Conservation (phyloP, 64 coral and sea anemone genomes). For the Astreopora myriophthalma region DNA sequence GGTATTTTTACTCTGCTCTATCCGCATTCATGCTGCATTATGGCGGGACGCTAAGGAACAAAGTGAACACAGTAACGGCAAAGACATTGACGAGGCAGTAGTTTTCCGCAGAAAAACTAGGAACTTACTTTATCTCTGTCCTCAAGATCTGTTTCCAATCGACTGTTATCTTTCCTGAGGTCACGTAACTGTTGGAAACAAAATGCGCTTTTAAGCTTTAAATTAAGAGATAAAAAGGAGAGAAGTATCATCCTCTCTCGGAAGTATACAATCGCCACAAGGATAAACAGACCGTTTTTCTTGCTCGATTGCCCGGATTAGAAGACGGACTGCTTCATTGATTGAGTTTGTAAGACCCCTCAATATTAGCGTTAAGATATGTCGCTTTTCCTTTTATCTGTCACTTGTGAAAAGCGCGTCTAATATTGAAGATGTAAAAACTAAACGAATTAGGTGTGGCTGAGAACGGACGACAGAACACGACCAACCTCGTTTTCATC, state of each 20-base stretch:
- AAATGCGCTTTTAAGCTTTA: not conserved
- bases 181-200: constrained; percentile 51
- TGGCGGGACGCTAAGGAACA: no score
- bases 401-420: no score
- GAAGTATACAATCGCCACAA: not conserved
- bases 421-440: not conserved
- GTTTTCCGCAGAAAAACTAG: no score
- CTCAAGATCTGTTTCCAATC: constrained; percentile 74
- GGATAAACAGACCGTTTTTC: not conserved
- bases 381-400: no score
- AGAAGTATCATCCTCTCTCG: no score
- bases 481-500: constrained; percentile 81
- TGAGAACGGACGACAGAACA: not conserved
- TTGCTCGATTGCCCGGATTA: not conserved
- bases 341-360: not conserved
- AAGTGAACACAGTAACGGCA: no score
- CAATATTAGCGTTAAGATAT: no score
- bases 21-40: no score
- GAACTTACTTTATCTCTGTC: constrained; percentile 72
- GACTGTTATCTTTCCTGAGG: constrained; percentile 65
- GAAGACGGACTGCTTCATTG: not conserved
- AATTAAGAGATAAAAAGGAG: not conserved
- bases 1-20: no score
- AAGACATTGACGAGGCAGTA: no score
- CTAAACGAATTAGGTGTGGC: not conserved